Conservation (phyloP, 2,797 vertebrate species). For the Rhynchonycteris naso region DNA sequence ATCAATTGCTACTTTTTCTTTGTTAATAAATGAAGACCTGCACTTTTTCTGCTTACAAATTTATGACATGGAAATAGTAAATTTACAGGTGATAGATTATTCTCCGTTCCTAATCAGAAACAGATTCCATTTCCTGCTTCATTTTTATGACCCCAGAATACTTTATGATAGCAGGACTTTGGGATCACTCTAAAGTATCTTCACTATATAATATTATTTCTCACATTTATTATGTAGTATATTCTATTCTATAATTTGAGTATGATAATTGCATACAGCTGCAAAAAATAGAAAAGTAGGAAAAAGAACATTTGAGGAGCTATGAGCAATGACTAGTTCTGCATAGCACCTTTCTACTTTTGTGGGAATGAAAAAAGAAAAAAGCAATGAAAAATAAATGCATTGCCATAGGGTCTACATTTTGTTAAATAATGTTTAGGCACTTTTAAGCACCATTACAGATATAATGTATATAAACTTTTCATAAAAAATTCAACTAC, state of each 20-base stretch:
- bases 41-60: background rate
- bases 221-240: background rate
- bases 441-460: background rate
- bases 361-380: background rate
- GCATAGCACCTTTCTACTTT: no score
- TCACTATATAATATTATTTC: background rate
- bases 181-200: background rate
- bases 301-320: background rate
- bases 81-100: background rate
- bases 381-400: background rate
- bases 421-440: background rate
- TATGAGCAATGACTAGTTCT: no score
- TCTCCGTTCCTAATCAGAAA: background rate
- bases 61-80: background rate
- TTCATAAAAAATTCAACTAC: background rate
- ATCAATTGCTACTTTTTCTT: background rate
- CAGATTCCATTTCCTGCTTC: background rate
- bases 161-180: background rate
- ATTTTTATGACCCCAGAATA: background rate
- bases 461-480: background rate
- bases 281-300: background rate
- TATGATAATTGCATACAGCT: background rate
- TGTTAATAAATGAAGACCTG: background rate
- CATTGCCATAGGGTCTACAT: background rate
- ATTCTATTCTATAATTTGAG: background rate